phyloP scores from a whole-genome alignment of 2,797 vertebrate species.

The Rhinatrema bivittatum region DNA sequence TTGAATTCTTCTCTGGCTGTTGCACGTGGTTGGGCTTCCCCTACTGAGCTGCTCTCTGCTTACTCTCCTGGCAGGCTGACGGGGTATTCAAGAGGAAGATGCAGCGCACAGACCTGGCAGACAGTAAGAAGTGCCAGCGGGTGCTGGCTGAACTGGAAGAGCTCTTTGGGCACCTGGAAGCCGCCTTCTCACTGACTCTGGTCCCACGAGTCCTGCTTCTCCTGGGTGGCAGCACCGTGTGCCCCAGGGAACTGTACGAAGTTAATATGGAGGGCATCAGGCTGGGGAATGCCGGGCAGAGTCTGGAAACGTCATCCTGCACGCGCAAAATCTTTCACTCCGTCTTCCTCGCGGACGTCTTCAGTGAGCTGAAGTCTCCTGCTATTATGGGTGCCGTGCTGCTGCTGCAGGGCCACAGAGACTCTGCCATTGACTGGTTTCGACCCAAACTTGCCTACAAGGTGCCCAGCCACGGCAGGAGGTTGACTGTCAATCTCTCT shows the following conservation, averaged over 20 bases:
- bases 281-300: conserved; percentile 48
- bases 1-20: too few relatives aligned
- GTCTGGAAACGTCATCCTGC: conserved; percentile 67
- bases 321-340: conserved; percentile 81
- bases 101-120: too few relatives aligned
- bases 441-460: conserved; percentile 83
- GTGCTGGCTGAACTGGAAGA: conserved; percentile 74
- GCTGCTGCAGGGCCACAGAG: conserved; percentile 76
- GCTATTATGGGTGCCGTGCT: conserved; percentile 69
- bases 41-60: too few relatives aligned
- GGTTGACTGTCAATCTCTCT: conserved; percentile 67
- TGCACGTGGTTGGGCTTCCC: too few relatives aligned
- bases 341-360: conserved; percentile 80
- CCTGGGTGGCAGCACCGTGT: conserved; percentile 72
- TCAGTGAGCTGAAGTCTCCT: conserved; percentile 74
- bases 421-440: conserved; percentile 86
- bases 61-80: too few relatives aligned
- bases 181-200: conserved; percentile 75
- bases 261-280: conserved; percentile 78
- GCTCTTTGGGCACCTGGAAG: conserved; percentile 73
- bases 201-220: conserved; percentile 85
- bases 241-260: conserved; percentile 86
- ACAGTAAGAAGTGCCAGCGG: conserved; percentile 73
- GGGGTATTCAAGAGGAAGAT: too few relatives aligned
- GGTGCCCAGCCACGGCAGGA: conserved; percentile 72